Conservation (phyloP, 2,113 vertebrate genomes). For the Eudyptes chrysolophus region DNA sequence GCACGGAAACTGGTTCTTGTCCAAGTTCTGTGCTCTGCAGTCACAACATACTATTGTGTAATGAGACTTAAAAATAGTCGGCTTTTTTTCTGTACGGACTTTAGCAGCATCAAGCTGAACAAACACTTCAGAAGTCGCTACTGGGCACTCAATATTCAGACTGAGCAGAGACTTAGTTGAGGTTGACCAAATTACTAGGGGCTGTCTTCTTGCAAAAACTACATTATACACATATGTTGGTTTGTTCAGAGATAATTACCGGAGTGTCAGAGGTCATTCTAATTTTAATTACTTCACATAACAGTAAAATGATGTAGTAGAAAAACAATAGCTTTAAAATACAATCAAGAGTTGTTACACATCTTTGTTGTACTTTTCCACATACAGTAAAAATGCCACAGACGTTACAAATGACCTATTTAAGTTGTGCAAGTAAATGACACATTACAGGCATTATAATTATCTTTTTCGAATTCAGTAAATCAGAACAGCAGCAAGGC, state of each 20-base stretch:
- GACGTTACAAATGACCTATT: conserved; percentile 73
- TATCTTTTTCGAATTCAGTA: conserved; percentile 77
- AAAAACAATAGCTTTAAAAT: conserved; percentile 68
- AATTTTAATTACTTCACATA: conserved; percentile 71
- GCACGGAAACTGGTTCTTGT: neutral
- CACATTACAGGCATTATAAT: conserved; percentile 75
- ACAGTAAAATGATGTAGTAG: conserved; percentile 64
- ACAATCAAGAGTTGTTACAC: conserved; percentile 69
- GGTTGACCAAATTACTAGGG: conserved; percentile 29
- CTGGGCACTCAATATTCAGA: neutral
- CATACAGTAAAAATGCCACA: conserved; percentile 76
- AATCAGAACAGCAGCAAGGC: conserved; percentile 88
- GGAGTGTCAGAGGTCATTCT: conserved; percentile 72
- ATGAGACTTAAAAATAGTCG: neutral
- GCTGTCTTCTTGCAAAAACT: neutral
- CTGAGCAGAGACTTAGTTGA: neutral
- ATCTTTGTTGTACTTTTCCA: conserved; percentile 67
- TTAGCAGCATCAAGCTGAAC: conserved; percentile 13
- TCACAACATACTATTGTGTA: neutral
- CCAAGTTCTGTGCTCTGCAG: neutral
- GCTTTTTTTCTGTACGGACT: neutral
- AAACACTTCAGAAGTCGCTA: neutral
- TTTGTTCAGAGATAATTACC: conserved; percentile 66
- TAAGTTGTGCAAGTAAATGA: conserved; percentile 76
- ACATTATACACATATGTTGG: neutral